These are phyloP conservation scores for Acleris emargana DNA, from an alignment of 2,888 invertebrate genomes.

Conservation along the genomic window DNA sequence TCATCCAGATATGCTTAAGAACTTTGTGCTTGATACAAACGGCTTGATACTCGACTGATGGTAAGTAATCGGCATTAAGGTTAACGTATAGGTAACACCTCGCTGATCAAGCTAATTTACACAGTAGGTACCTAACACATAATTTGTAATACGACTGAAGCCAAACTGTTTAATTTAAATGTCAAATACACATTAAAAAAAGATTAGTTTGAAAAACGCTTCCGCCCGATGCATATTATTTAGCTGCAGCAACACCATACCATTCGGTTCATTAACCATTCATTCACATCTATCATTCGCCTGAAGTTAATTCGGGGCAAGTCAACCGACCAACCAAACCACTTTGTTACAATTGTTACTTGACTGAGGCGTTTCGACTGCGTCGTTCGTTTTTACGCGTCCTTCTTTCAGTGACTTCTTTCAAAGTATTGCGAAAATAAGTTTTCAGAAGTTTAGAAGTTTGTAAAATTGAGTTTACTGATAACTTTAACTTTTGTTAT, in stretches of 20 bases:
- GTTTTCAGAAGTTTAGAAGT: conserved; percentile 43
- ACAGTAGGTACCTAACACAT: too few species aligned
- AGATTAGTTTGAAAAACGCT: too few species aligned
- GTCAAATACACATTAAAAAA: too few species aligned
- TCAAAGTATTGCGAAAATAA: conserved; percentile 64
- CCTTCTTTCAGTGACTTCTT: conserved; percentile 55
- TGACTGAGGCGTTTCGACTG: conserved; percentile 31
- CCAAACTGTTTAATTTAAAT: too few species aligned
- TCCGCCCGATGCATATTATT: neutral
- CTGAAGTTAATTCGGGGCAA: conserved; percentile 27
- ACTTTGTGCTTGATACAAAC: too few species aligned
- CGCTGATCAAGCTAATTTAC: too few species aligned
- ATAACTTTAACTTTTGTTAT: conserved; percentile 16
- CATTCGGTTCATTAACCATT: neutral
- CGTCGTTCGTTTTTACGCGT: conserved; percentile 29
- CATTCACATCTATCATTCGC: neutral
- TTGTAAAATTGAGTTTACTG: conserved; percentile 13
- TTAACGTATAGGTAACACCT: too few species aligned
- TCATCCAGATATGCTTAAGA: too few species aligned
- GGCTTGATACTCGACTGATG: too few species aligned
- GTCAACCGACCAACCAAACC: conserved; percentile 32
- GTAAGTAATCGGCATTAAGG: too few species aligned
- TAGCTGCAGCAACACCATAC: neutral
- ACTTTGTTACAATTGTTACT: conserved; percentile 9
- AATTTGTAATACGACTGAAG: too few species aligned